Evolutionary conservation across 2,797 vertebrate species (phyloP).

Genomic region (Galaxias olidus): DNA sequence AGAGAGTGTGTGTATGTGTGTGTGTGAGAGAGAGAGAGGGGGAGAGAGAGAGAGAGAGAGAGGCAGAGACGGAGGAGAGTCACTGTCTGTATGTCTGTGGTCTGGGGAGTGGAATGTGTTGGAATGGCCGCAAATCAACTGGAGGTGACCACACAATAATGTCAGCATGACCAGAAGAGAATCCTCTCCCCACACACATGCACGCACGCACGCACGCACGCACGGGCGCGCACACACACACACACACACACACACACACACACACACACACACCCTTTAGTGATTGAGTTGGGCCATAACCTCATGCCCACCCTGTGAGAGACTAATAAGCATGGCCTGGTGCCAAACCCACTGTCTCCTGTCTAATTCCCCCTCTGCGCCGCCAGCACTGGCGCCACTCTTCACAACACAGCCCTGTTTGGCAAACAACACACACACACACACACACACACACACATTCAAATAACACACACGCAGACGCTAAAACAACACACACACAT

Average conservation of each 20-base stretch:
- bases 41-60: slow-evolving; percentile 13
- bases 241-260: slow-evolving; percentile 32
- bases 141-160: slow-evolving; percentile 70
- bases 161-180: slow-evolving; percentile 70
- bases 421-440: slow-evolving; percentile 50
- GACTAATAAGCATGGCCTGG: slow-evolving; percentile 74
- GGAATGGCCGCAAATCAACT: slow-evolving; percentile 66
- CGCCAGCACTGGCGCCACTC: slow-evolving; percentile 71
- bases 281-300: slow-evolving; percentile 63
- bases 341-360: slow-evolving; percentile 86
- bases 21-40: slow-evolving; percentile 25
- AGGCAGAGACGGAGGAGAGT: slow-evolving; percentile 38
- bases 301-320: slow-evolving; percentile 70
- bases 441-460: slow-evolving; percentile 55
- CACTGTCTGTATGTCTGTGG: slow-evolving; percentile 70
- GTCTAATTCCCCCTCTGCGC: slow-evolving; percentile 70
- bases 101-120: slow-evolving; percentile 67
- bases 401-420: slow-evolving; percentile 66
- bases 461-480: slow-evolving; percentile 3
- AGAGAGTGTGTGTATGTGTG: too few species aligned
- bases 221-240: slow-evolving; percentile 21
- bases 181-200: slow-evolving; percentile 38
- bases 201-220: slow-evolving; percentile 23
- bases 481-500: too few species aligned
- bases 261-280: slow-evolving; percentile 46